Conservation (phyloP, 2,797 vertebrate species). For the Meda fulgida region DNA sequence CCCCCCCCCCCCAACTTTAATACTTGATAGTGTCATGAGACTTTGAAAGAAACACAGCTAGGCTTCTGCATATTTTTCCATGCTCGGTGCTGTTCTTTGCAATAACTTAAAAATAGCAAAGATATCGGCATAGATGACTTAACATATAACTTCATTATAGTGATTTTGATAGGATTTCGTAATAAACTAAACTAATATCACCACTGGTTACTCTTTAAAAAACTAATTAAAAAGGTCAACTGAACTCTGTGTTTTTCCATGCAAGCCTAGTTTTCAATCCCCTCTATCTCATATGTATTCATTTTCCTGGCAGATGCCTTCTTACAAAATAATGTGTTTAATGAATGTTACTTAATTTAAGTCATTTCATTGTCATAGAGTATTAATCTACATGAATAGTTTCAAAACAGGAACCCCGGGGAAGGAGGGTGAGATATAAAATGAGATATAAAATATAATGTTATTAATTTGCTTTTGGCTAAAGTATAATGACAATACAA, state of each 20-base stretch:
- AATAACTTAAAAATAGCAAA: background rate
- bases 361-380: background rate
- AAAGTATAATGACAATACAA: background rate
- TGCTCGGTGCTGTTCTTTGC: background rate
- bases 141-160: background rate
- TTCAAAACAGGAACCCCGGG: background rate
- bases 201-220: background rate
- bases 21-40: slow-evolving; percentile 15
- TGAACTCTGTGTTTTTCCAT: background rate
- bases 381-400: background rate
- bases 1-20: background rate
- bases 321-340: background rate
- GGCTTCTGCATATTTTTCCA: slow-evolving; percentile 13
- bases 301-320: background rate
- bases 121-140: background rate
- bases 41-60: slow-evolving; percentile 6
- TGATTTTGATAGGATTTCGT: background rate
- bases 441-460: background rate
- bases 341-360: background rate
- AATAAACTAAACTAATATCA: background rate
- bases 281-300: background rate
- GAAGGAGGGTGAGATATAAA: no score
- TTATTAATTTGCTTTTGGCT: background rate
- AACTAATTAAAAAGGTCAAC: background rate
- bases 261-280: background rate